Percentiles rank a stretch among this genome's conserved stretches.
phyloP scores from a whole-genome alignment of 2,797 vertebrate species.

The Molossus molossus region DNA sequence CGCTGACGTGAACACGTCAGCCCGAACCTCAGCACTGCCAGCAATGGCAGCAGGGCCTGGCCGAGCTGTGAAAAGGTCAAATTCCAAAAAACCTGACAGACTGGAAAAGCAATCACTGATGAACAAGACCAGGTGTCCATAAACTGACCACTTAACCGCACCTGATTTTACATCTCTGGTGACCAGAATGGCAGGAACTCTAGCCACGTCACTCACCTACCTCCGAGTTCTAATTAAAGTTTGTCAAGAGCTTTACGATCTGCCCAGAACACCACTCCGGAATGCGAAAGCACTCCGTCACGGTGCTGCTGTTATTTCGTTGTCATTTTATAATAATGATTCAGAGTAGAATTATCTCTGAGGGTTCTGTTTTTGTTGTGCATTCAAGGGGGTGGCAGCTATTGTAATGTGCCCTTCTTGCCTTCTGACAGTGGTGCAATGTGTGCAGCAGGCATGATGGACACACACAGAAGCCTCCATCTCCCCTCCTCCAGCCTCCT shows the following conservation, averaged over 20 bases:
- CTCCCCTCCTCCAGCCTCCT: background rate
- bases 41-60: background rate
- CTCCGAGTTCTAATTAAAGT: constrained; percentile 67
- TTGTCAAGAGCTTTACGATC: constrained; percentile 58
- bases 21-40: background rate
- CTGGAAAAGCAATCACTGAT: constrained; percentile 56
- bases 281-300: background rate
- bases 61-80: background rate
- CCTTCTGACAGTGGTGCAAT: background rate
- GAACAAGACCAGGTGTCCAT: background rate
- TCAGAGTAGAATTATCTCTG: constrained; percentile 25
- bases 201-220: background rate
- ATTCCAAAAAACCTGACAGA: constrained; percentile 68
- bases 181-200: constrained; percentile 60
- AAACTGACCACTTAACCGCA: constrained; percentile 59
- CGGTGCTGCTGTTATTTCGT: background rate
- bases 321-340: constrained; percentile 1
- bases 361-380: background rate
- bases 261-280: background rate
- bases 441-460: no score
- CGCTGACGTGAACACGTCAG: background rate
- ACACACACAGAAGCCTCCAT: background rate
- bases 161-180: constrained; percentile 37
- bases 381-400: background rate
- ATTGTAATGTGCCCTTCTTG: background rate